phyloP scores from a whole-genome alignment of 2,113 vertebrate species.

The Ginglymostoma cirratum region DNA sequence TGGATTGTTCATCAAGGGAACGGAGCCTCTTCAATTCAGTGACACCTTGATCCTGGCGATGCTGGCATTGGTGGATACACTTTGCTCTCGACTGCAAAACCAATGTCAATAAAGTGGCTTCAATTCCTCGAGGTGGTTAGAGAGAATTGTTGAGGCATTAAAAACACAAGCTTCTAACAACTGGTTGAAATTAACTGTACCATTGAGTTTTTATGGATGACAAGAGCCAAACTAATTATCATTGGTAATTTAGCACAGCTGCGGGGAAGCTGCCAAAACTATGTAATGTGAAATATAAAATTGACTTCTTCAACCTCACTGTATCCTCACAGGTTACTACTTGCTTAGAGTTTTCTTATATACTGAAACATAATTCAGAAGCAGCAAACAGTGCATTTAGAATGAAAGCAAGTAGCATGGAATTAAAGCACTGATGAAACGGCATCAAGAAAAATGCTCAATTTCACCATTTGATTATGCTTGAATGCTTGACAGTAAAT shows the following conservation, averaged over 20 bases:
- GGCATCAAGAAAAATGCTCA: neutral
- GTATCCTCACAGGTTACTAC: neutral
- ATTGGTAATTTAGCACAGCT: slow-evolving; percentile 45
- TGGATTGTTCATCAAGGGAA: slow-evolving; percentile 37
- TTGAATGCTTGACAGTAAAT: neutral
- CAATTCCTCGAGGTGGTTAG: slow-evolving; percentile 44
- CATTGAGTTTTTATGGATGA: slow-evolving; percentile 42
- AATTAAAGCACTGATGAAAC: neutral
- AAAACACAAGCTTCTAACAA: slow-evolving; percentile 45
- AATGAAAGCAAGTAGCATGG: neutral
- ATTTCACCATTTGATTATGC: neutral
- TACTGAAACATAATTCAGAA: neutral
- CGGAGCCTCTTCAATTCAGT: slow-evolving; percentile 15
- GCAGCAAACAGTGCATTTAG: neutral
- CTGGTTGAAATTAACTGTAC: slow-evolving; percentile 40
- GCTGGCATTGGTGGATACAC: neutral
- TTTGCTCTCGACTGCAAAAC: slow-evolving; percentile 42
- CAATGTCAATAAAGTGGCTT: slow-evolving; percentile 49
- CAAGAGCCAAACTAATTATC: slow-evolving; percentile 49
- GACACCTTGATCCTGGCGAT: slow-evolving; percentile 4
- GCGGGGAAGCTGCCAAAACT: slow-evolving; percentile 35
- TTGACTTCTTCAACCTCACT: neutral
- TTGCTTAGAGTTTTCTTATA: neutral
- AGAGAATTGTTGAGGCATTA: slow-evolving; percentile 42
- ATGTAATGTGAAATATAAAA: slow-evolving; percentile 25